These are phyloP conservation scores for Arctia plantaginis DNA, from an alignment of 2,888 invertebrate genomes.

Conservation along the genomic window DNA sequence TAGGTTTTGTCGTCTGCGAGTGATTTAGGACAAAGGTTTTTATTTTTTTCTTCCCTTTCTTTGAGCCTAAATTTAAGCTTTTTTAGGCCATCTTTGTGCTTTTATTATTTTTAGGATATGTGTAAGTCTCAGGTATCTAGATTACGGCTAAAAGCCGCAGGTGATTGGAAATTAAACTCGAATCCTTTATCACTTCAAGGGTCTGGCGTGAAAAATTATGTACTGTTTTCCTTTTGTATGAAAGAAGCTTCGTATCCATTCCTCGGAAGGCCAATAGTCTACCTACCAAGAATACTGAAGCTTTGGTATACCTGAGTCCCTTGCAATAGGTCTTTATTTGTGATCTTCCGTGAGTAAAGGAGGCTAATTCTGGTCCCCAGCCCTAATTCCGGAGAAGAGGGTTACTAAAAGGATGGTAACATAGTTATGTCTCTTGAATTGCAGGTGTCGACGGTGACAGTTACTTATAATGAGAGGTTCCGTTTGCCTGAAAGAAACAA, in stretches of 20 bases:
- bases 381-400: accelerated
- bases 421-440: no score
- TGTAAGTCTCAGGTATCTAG: neutral
- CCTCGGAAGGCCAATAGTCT: no score
- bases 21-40: constrained; percentile 34
- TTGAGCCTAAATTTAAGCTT: neutral
- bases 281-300: no score
- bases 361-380: no score
- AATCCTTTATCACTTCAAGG: no score
- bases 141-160: neutral
- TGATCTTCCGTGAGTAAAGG: no score
- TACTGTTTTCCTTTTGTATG: neutral
- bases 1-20: constrained; percentile 42
- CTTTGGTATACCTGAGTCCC: no score
- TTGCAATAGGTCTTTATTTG: no score
- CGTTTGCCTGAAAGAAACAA: neutral
- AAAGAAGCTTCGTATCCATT: neutral
- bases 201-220: no score
- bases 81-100: neutral
- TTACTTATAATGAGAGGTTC: no score
- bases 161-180: neutral
- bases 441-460: no score
- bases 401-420: no score
- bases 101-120: neutral
- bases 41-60: constrained; percentile 19